A percentile compares a stretch with the other conserved stretches of the same genome.
phyloP scores from a whole-genome alignment of 2,888 invertebrate genomes.

The Bugulina stolonifera region DNA sequence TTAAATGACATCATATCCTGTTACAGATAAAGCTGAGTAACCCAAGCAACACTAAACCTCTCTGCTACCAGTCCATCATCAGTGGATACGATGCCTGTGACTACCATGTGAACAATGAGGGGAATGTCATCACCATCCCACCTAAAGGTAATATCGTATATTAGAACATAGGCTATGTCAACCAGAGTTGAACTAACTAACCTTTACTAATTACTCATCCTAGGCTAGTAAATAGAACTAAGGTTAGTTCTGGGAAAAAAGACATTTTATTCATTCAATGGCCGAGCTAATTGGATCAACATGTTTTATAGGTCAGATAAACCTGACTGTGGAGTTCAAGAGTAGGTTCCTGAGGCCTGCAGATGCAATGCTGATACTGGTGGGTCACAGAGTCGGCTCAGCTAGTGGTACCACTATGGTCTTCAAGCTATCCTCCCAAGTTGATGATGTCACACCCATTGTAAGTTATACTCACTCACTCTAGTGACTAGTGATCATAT shows the following conservation, averaged over 20 bases:
- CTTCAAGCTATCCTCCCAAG: conserved; percentile 44
- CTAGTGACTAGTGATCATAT: no score
- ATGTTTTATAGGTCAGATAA: neutral
- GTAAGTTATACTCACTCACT: no score
- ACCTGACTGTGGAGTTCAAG: conserved; percentile 32
- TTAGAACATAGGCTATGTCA: no score
- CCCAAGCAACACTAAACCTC: conserved; percentile 43
- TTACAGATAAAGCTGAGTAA: conserved; percentile 49
- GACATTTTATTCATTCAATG: no score
- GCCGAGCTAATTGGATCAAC: no score
- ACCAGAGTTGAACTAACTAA: no score
- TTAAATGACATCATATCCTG: no score
- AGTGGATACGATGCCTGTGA: conserved; percentile 48
- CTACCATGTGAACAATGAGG: conserved; percentile 47
- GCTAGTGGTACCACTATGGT: conserved; percentile 46
- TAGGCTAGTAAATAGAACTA: no score
- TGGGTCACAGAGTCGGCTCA: conserved; percentile 45
- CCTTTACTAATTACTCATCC: no score
- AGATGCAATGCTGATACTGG: conserved; percentile 45
- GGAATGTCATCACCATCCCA: conserved; percentile 38
- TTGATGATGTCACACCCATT: conserved; percentile 47
- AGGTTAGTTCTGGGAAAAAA: no score
- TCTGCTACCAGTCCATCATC: conserved; percentile 47
- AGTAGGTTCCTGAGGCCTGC: conserved; percentile 45
- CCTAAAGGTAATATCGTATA: conserved; percentile 46